Evolutionary conservation across 2,797 vertebrate species (phyloP).

Genomic region (Ambastaia sidthimunki): DNA sequence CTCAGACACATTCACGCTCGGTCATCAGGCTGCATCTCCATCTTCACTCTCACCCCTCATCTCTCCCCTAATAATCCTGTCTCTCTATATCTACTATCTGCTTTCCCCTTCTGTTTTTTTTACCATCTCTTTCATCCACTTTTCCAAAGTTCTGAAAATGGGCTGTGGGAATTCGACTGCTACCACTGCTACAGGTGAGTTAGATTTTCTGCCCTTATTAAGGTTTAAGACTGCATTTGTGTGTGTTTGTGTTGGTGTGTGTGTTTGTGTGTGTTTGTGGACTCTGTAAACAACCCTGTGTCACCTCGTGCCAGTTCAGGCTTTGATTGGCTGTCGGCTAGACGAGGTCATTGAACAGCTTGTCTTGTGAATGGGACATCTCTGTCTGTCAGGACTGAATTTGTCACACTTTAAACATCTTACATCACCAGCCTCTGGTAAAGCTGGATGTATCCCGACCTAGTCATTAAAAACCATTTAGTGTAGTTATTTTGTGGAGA

Average conservation of each 20-base stretch:
- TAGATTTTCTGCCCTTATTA: background rate
- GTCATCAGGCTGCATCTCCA: background rate
- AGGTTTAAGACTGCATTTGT: background rate
- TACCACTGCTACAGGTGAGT: conserved; percentile 58
- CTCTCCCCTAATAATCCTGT: background rate
- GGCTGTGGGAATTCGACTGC: conserved; percentile 77
- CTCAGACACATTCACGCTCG: conserved; percentile 31
- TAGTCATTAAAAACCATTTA: background rate
- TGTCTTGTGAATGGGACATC: conserved; percentile 10
- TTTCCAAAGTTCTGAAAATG: conserved; percentile 57
- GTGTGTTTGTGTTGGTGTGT: background rate
- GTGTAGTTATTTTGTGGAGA: background rate
- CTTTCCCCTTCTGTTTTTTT: background rate
- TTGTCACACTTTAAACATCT: background rate
- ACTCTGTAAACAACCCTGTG: background rate
- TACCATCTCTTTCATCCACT: conserved; percentile 30
- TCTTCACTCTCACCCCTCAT: conserved; percentile 4
- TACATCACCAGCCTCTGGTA: background rate
- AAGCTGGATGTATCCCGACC: background rate
- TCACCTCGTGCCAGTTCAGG: conserved; percentile 2
- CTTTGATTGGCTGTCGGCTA: background rate
- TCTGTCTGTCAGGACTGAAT: conserved; percentile 16
- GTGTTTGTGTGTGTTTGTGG: background rate
- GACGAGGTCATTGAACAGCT: background rate
- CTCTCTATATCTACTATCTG: background rate